phyloP scores from a whole-genome alignment of 2,888 invertebrate genomes.

The Andrena chrysosceles region DNA sequence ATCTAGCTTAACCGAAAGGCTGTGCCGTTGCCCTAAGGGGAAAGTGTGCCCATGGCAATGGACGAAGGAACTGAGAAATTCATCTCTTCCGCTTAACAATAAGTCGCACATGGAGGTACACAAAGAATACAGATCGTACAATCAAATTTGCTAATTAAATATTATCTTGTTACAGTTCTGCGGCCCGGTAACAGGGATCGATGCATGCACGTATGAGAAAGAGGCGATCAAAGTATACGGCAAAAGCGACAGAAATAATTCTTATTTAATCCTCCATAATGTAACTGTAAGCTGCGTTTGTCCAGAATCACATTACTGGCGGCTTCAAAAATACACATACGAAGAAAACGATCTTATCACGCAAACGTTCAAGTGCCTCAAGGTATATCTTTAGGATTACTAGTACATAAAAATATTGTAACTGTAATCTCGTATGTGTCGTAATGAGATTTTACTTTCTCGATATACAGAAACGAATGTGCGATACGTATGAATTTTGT shows the following conservation, averaged over 20 bases:
- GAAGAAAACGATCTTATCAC: slow-evolving; percentile 74
- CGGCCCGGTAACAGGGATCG: slow-evolving; percentile 78
- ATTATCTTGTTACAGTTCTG: slow-evolving; percentile 86
- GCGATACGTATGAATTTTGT: slow-evolving; percentile 87
- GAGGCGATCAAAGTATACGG: slow-evolving; percentile 84
- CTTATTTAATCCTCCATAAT: slow-evolving; percentile 83
- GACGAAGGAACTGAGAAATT: slow-evolving; percentile 80
- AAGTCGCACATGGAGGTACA: slow-evolving; percentile 88
- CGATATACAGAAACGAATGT: slow-evolving; percentile 84
- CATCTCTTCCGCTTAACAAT: slow-evolving; percentile 86
- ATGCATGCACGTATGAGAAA: slow-evolving; percentile 82
- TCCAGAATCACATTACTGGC: slow-evolving; percentile 86
- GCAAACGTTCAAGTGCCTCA: slow-evolving; percentile 85
- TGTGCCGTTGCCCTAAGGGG: slow-evolving; percentile 88
- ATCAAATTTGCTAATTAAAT: slow-evolving; percentile 29
- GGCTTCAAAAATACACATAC: slow-evolving; percentile 80
- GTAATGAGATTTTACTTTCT: slow-evolving; percentile 32
- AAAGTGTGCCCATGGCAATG: slow-evolving; percentile 86
- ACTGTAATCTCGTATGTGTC: neutral
- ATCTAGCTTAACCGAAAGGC: slow-evolving; percentile 86
- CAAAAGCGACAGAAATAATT: slow-evolving; percentile 84
- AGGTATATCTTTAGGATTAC: slow-evolving; percentile 66
- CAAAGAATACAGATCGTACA: slow-evolving; percentile 10
- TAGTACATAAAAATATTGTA: slow-evolving; percentile 4
- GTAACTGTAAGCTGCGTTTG: slow-evolving; percentile 86